Base-by-base conservation (phyloP, 2,797 vertebrate genomes). In the Hybognathus amarus region DNA sequence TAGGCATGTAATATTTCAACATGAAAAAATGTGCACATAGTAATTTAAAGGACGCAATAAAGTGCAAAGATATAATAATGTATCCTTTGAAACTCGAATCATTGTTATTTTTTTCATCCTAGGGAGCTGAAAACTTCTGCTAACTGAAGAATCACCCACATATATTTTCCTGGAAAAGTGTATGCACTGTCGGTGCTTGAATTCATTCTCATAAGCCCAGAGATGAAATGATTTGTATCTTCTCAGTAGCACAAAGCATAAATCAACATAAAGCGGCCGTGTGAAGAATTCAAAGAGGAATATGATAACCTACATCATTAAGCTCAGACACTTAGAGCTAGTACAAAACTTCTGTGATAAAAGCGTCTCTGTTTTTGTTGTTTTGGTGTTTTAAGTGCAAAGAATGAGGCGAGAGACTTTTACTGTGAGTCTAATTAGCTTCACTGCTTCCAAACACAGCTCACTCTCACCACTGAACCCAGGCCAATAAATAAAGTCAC, bases 401-500 rank as follows among this genome's bases (percentile, higher is more conserved):
- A 80, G 50, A 69, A 56, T 8, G 50, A 68, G 36, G 20, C 36
- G 4, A 22, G 45, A 67, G 73, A 68, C 50, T 27, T 83, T 77
- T 83, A 83, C 2, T n/a, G 45, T 30, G 80, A 89, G 90, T 90
- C 85, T 40, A 83, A 12, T 87, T 56, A 71, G 92, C 93, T 33
- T 69, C 64, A 33, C 20, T 75, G 30, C 91, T 90, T 90, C 92
- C 92, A 90, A 91, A 92, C 85, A 91, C 85, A 83, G 90, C 91
- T 91, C 9, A 30, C 88, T 90, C 91, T 89, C 86, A 91, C 90
- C 90, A 89, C 88, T 83, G 87, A 86, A 85, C 71, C 84, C 85
- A 82, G 38, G 91, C 91, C 91, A 92, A 91, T 95, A 94, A 90
- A 93, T 93, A 91, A 88, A 91, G 90, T 87, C 91, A 87, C 89